A percentile compares a stretch with the other conserved stretches of the same genome.
Conservation (phyloP, 2,888 invertebrate species). For the Ditula angustiorana region DNA sequence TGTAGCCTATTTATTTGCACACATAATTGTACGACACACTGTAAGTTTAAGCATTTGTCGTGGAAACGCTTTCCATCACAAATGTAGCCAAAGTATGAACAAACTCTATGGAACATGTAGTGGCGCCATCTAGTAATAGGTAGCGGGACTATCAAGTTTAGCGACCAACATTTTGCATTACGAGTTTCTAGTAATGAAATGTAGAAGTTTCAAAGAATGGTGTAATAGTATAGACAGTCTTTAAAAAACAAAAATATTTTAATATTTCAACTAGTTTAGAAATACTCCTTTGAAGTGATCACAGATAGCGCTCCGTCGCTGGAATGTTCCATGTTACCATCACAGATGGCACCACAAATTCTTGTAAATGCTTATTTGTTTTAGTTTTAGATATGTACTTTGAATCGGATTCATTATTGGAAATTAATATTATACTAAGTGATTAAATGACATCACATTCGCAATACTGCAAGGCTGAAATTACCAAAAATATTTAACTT, state of each 20-base stretch:
- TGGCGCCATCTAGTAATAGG: background rate
- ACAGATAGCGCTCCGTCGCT: background rate
- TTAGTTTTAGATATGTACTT: background rate
- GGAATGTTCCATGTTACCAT: background rate
- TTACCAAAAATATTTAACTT: slow-evolving; percentile 30
- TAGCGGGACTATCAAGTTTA: background rate
- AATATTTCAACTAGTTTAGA: too few relatives aligned
- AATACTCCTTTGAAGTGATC: background rate
- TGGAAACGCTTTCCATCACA: too few relatives aligned
- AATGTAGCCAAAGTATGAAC: background rate
- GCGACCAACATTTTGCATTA: background rate
- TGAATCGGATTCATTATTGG: too few relatives aligned
- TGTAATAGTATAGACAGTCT: too few relatives aligned
- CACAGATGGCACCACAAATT: background rate
- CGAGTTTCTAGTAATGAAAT: too few relatives aligned
- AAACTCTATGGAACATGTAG: background rate
- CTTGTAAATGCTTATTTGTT: background rate
- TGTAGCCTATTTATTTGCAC: slow-evolving; percentile 23
- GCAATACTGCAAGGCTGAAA: slow-evolving; percentile 37
- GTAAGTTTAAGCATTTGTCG: slow-evolving; percentile 7
- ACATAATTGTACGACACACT: slow-evolving; percentile 10
- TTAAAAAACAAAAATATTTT: too few relatives aligned
- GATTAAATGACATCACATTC: slow-evolving; percentile 8
- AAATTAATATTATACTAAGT: background rate
- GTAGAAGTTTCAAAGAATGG: too few relatives aligned